Base-by-base conservation (phyloP, 2,888 invertebrate species). In the Artemia sp. region DNA sequence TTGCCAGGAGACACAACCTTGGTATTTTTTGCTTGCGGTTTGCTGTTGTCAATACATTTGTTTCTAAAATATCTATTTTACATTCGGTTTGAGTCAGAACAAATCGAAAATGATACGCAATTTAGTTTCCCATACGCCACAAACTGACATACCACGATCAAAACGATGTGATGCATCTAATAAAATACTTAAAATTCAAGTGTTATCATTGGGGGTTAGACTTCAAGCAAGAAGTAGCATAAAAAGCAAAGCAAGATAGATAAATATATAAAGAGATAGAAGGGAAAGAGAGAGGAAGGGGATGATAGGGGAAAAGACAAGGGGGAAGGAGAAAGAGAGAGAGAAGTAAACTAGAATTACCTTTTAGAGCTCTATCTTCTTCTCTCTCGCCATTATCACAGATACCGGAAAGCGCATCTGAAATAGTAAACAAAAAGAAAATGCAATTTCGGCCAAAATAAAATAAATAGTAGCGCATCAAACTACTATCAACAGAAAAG, bases 311-410 rank as follows among this genome's bases (percentile, higher is more conserved):
- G 19, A 19, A 58, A 19, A 8, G 58, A 58, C 14, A 64, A 9
- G 19, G 64, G 64, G 38, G 38, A 2, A 38, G 38, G 6, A 38
- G 38, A 38, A 38, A 38, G 38, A 38, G 38, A 38, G 51, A 11
- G 14, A 68, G 11, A 14, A 51, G 52, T 10, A 14, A 52, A 68
- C 11, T 10, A 11, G 51, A 51, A 51, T 71, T 71, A 69, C 69
- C 69, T 71, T 67, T 69, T 52, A 51, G 52, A 85, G 83, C 76
- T 87, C 87, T 58, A 77, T 88, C 87, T 78, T 87, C 87, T 76
- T 79, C 79, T 74, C 80, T 79, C 75, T 78, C 78, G 77, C 81
- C 85, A 82, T 83, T 85, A 79, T 86, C 86, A 80, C 82, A 84
- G 77, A 86, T 85, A 75, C 87, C 87, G 82, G 86, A 86, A 80